A percentile compares a stretch with the other conserved stretches of the same genome.
phyloP scores from a whole-genome alignment of 2,113 vertebrate genomes.

The Barnardius zonarius region DNA sequence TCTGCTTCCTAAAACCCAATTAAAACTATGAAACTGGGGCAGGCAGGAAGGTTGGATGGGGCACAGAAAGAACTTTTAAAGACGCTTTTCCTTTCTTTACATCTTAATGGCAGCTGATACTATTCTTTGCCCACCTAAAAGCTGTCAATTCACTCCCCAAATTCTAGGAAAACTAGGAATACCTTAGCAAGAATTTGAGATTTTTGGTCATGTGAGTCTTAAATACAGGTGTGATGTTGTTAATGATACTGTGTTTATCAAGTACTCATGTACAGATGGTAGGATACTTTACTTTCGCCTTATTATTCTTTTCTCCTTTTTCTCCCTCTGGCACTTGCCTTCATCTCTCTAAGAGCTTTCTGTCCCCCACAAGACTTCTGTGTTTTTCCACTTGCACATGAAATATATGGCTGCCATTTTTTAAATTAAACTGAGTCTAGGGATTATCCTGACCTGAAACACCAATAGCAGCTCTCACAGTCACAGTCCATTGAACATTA shows the following conservation, averaged over 20 bases:
- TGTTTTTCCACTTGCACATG: conserved; percentile 18
- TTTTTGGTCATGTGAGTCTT: background rate
- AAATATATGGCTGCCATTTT: conserved; percentile 48
- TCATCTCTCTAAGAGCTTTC: conserved; percentile 16
- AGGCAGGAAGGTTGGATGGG: background rate
- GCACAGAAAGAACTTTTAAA: background rate
- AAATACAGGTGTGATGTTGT: background rate
- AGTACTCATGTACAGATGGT: rapidly evolving
- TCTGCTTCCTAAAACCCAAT: background rate
- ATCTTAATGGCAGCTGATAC: background rate
- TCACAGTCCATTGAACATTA: conserved; percentile 58
- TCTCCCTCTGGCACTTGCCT: background rate
- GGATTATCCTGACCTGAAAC: conserved; percentile 48
- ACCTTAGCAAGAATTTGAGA: background rate
- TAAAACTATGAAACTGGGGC: background rate
- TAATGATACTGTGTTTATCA: background rate
- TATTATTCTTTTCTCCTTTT: background rate
- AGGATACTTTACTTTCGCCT: background rate
- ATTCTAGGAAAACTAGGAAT: background rate
- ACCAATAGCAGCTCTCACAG: conserved; percentile 52
- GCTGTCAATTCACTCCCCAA: background rate
- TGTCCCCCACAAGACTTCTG: background rate
- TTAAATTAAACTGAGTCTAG: conserved; percentile 8
- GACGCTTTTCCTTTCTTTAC: background rate
- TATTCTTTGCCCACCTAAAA: background rate